phyloP scores from a whole-genome alignment of 1,140 invertebrate species.

The Kradibia gibbosae region DNA sequence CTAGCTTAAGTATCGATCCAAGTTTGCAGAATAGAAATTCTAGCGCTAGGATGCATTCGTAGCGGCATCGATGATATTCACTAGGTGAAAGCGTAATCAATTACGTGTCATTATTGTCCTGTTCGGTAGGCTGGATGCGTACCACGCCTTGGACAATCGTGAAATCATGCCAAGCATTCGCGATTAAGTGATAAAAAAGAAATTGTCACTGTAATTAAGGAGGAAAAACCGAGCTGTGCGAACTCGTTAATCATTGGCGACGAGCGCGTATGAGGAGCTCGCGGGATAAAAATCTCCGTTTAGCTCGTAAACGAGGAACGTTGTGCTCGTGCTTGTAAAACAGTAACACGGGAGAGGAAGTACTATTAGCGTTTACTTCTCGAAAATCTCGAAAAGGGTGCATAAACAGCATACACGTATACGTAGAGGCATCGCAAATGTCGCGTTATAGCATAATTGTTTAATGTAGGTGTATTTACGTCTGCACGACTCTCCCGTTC shows the following conservation, averaged over 20 bases:
- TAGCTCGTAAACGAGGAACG: not conserved
- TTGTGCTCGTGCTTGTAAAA: not conserved
- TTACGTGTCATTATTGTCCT: not conserved
- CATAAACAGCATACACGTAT: not conserved
- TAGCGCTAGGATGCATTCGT: not conserved
- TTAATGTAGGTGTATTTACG: slow-evolving; percentile 38
- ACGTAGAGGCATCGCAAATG: slow-evolving; percentile 4
- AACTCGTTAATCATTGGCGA: slow-evolving; percentile 25
- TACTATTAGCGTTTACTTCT: not conserved
- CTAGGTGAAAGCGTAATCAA: not conserved
- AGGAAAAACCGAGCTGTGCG: slow-evolving; percentile 27
- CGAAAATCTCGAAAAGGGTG: not conserved
- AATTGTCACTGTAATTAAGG: slow-evolving; percentile 13
- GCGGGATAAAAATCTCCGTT: not conserved
- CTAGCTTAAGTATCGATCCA: not conserved
- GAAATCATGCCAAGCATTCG: not conserved
- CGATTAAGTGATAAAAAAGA: not conserved
- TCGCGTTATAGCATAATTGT: slow-evolving; percentile 29
- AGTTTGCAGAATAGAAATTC: not conserved
- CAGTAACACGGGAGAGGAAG: not conserved
- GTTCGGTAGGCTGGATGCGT: not conserved
- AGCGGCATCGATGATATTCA: not conserved
- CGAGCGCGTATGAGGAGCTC: not conserved
- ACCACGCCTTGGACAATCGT: not conserved
- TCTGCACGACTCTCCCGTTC: slow-evolving; percentile 42